Base-by-base conservation (phyloP, 2,888 invertebrate species). In the Cheilosia variabilis region DNA sequence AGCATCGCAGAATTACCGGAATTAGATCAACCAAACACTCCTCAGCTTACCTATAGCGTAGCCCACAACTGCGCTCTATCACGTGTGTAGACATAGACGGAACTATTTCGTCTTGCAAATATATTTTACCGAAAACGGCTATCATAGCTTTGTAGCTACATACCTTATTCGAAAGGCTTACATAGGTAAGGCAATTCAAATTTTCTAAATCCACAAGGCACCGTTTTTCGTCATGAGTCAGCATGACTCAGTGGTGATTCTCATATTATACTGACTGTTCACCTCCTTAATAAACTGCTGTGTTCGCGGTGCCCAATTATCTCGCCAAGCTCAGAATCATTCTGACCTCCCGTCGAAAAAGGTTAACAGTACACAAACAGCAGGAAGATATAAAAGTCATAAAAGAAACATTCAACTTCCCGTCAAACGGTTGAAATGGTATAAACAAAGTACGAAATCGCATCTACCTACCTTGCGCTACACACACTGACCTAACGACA, bases 391-490 rank as follows among this genome's bases (percentile, higher is more conserved):
- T 37, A 63, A 52, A 78, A 78, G 50, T 22, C 63, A 71, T 71
- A 57, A 69, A 78, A 62, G 63, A 47, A 71, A 17, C 63, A 57
- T 50, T 78, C 53, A 69, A 78, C 71, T 78, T 71, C 41, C 27
- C 34, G 37, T 34, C 62, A 57, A 78, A 71, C 69, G 31, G 69
- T 63, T 43, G 5, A 68, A 60, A 47, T 45, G 41, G 19, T 19
- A 47, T 31, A 55, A 24, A 34, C 22, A 50, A 50, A 47, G 19
- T 24, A 19, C 5, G 13, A 55, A n/a, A 43, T 10, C 15, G 47
- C 19, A 10, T 13, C 24, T 37, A 19, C 27, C 43, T 53, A 55
- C 34, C 24, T 62, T 45, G 37, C 45, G 17, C 19, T 37, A 53
- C 43, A 77, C 58, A 52, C 57, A 65, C 58, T 65, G 63, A 65